Evolutionary conservation across 2,888 invertebrate genomes (phyloP), one percentile per base, ranked within the genome.

Genomic region (Drosophila subquinaria): DNA sequence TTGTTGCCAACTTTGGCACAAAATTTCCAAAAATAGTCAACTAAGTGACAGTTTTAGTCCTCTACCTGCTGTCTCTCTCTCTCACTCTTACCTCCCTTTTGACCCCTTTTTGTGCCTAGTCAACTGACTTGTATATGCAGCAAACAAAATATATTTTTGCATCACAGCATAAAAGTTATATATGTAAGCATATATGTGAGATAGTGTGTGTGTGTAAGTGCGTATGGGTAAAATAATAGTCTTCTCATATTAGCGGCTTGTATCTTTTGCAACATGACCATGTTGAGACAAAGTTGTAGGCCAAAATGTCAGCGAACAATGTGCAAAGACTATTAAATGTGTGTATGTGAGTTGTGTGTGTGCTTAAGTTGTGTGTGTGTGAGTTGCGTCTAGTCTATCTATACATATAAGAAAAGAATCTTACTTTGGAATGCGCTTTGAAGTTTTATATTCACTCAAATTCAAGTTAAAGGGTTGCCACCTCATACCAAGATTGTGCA

Each of bases 141-240:
- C 74, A 62, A 73, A 78, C 64, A 76, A 76, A 73, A 59, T 67
- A 87, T 76, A 85, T 76, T 82, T 84, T 73, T 70, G 73, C 79
- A 82, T 79, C 70, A 73, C 90, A 89, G 82, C 88, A 79, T 88
- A 82, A 89, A 84, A 84, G 90, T 85, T 66, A 73, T 47, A 71
- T 60, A 67, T 42, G 50, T 75, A 47, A 38, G 15, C 17, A 17
- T 11, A 23, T 27, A 38, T 20, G 23, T 40, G 35, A 43, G 43
- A 57, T 20, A 30, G 11, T 56, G 60, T 40, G 48, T 38, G 45
- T 36, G 0, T 43, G 30, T 10, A 13, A 11, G 30, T 42, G 63
- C 63, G 53, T 63, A 30, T 13, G 11, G 11, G 43, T 51, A 47
- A 47, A 27, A 50, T 40, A 23, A 30, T 11, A 61, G 42, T 73